Conservation (phyloP, 2,888 invertebrate genomes). For the Sinhomidia bicolor region DNA sequence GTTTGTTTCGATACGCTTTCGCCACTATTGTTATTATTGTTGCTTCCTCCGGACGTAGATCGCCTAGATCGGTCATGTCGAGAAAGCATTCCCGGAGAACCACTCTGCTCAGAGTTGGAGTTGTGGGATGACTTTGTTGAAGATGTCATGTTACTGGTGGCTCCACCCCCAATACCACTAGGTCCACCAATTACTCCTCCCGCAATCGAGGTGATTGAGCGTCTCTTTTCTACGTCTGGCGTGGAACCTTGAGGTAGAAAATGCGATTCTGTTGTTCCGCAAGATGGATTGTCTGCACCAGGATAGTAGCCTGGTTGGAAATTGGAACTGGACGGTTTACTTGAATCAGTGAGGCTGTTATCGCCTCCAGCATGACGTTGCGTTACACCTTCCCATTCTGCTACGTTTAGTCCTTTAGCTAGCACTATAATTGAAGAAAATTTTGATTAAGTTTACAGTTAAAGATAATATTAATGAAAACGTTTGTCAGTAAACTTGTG, state of each 20-base stretch:
- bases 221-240: slow-evolving; percentile 80
- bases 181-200: slow-evolving; percentile 53
- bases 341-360: slow-evolving; percentile 67
- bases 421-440: slow-evolving; percentile 84
- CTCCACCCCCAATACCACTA: slow-evolving; percentile 30
- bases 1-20: slow-evolving; percentile 69
- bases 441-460: no score
- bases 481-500: no score
- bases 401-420: slow-evolving; percentile 93
- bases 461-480: no score
- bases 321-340: slow-evolving; percentile 77
- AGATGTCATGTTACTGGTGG: slow-evolving; percentile 87
- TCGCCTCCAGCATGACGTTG: slow-evolving; percentile 55
- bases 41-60: slow-evolving; percentile 76
- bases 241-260: slow-evolving; percentile 67
- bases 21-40: slow-evolving; percentile 53
- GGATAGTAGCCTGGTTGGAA: slow-evolving; percentile 68
- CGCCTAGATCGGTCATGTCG: slow-evolving; percentile 66
- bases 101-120: slow-evolving; percentile 72
- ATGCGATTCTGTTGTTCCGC: slow-evolving; percentile 66
- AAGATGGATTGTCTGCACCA: slow-evolving; percentile 60
- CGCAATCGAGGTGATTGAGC: slow-evolving; percentile 73
- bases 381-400: slow-evolving; percentile 82
- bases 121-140: slow-evolving; percentile 85
- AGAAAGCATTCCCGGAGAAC: slow-evolving; percentile 66